phyloP scores from a whole-genome alignment of 2,113 vertebrate genomes.

The Heterotilapia buettikoferi region DNA sequence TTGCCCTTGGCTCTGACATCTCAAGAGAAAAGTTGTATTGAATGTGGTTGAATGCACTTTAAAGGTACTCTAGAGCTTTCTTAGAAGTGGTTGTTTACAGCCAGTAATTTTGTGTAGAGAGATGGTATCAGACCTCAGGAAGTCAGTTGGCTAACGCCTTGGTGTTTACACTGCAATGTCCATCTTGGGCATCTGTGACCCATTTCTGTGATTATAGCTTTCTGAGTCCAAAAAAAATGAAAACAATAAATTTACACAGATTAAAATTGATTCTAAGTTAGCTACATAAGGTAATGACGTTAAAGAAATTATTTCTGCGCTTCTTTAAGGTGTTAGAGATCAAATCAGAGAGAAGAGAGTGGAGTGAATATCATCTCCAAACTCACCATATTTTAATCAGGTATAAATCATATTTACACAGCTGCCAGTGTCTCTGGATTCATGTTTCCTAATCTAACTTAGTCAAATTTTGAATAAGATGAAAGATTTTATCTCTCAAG shows the following conservation, averaged over 20 bases:
- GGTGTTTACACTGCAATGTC: constrained; percentile 54
- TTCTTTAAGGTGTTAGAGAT: neutral
- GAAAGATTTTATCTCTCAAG: neutral
- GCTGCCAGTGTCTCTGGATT: neutral
- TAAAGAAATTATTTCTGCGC: neutral
- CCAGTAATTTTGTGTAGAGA: constrained; percentile 46
- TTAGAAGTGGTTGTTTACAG: constrained; percentile 49
- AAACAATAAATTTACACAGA: neutral
- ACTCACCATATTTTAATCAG: neutral
- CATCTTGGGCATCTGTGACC: constrained; percentile 35
- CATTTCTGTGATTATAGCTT: constrained; percentile 30
- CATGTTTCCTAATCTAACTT: neutral
- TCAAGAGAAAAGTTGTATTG: constrained; percentile 23
- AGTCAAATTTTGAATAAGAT: neutral
- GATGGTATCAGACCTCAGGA: constrained; percentile 65
- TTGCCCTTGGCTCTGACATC: neutral
- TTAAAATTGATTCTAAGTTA: neutral
- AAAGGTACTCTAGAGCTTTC: constrained; percentile 43
- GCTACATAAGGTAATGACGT: neutral
- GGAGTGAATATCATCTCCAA: neutral
- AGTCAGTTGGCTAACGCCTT: constrained; percentile 68
- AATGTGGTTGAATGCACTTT: constrained; percentile 51
- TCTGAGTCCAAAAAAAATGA: neutral
- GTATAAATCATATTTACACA: neutral
- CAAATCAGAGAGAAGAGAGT: neutral